Evolutionary conservation across 2,888 invertebrate genomes (phyloP).

Genomic region (Pardosa pseudoannulata): DNA sequence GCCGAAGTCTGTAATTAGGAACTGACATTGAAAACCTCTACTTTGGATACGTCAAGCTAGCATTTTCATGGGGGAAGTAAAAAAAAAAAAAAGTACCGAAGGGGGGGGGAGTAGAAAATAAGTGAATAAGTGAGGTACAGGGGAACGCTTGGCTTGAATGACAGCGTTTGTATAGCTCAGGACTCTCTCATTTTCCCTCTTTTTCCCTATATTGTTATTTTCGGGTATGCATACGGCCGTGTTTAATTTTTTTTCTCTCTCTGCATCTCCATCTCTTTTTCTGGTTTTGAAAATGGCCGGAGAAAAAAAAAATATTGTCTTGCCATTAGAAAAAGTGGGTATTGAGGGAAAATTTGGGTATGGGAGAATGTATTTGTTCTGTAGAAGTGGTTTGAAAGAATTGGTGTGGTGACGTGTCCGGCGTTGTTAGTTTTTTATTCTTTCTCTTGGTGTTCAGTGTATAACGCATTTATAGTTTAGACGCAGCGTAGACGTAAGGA

Average conservation of each 20-base stretch:
- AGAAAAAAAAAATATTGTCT: neutral
- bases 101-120: slow-evolving; percentile 9
- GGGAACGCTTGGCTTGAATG: slow-evolving; percentile 40
- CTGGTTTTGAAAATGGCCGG: neutral
- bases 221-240: neutral
- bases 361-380: neutral
- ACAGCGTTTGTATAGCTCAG: slow-evolving; percentile 37
- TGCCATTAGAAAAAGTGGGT: neutral
- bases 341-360: slow-evolving; percentile 6
- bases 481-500: too few species aligned
- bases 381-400: neutral
- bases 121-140: slow-evolving; percentile 24
- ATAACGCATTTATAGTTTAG: too few species aligned
- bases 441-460: too few species aligned
- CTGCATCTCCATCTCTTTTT: too few species aligned
- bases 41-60: slow-evolving; percentile 51
- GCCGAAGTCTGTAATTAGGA: slow-evolving; percentile 52
- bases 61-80: slow-evolving; percentile 5
- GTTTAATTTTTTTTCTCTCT: neutral
- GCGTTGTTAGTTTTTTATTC: too few species aligned
- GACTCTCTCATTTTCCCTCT: slow-evolving; percentile 10
- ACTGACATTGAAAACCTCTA: slow-evolving; percentile 62
- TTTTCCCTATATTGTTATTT: slow-evolving; percentile 18
- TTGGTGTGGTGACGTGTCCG: too few species aligned
- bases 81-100: too few species aligned